Conservation (phyloP, 2,888 invertebrate species). For the Danaus chrysippus region DNA sequence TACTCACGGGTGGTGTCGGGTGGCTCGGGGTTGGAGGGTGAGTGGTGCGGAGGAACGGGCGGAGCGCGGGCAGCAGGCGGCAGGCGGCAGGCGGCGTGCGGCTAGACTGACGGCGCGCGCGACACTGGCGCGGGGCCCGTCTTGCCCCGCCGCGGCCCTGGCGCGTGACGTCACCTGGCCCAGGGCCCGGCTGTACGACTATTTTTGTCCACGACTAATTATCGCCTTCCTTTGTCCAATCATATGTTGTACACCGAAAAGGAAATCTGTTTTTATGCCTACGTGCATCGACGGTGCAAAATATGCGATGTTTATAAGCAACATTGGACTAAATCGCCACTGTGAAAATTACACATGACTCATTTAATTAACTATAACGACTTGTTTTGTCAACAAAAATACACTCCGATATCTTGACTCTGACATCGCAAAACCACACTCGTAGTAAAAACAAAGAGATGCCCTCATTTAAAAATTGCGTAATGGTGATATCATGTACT, state of each 20-base stretch:
- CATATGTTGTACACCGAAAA: slow-evolving; percentile 54
- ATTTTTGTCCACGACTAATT: slow-evolving; percentile 76
- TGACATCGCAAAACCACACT: slow-evolving; percentile 6
- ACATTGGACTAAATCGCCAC: slow-evolving; percentile 3
- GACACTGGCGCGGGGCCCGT: slow-evolving; percentile 79
- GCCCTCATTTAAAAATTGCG: background rate
- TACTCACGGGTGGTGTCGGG: slow-evolving; percentile 40
- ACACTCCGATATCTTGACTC: slow-evolving; percentile 9
- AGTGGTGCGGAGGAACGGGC: slow-evolving; percentile 39
- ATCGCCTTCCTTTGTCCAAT: slow-evolving; percentile 73
- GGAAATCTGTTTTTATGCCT: slow-evolving; percentile 55
- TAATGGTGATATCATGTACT: background rate
- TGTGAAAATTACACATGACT: slow-evolving; percentile 19
- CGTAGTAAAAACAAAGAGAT: background rate
- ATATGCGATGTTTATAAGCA: slow-evolving; percentile 11
- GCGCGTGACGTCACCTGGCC: slow-evolving; percentile 77
- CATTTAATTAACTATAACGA: slow-evolving; percentile 14
- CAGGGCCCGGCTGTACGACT: slow-evolving; percentile 75
- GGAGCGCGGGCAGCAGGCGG: slow-evolving; percentile 39
- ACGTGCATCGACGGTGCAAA: slow-evolving; percentile 26
- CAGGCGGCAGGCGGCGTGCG: slow-evolving; percentile 63
- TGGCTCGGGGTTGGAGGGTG: slow-evolving; percentile 34
- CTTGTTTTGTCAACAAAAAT: slow-evolving; percentile 13
- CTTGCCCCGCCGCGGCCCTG: slow-evolving; percentile 75
- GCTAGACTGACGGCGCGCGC: slow-evolving; percentile 75